A percentile compares a stretch with the other conserved stretches of the same genome.
phyloP scores from a whole-genome alignment of 2,797 vertebrate species.

The Acanthiza pusilla region DNA sequence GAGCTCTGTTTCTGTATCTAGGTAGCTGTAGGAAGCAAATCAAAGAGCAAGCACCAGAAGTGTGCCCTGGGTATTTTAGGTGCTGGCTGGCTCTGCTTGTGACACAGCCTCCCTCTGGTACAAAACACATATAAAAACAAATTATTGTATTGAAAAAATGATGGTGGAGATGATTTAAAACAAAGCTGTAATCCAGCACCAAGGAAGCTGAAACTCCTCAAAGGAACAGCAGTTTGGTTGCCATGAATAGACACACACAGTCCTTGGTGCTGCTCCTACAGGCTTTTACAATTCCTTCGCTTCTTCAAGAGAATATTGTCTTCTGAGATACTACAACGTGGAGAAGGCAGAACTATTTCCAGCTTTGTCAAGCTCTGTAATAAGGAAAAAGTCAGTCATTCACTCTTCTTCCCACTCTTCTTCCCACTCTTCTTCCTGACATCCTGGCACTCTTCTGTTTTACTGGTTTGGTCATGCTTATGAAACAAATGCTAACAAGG shows the following conservation, averaged over 20 bases:
- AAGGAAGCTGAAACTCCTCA: neutral
- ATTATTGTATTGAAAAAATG: neutral
- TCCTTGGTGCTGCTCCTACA: neutral
- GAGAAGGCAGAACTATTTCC: neutral
- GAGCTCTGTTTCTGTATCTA: conserved; percentile 15
- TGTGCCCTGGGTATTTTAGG: neutral
- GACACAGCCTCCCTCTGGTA: neutral
- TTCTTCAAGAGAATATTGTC: neutral
- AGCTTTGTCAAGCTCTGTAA: neutral
- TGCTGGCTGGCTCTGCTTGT: neutral
- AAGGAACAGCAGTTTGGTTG: neutral
- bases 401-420: neutral
- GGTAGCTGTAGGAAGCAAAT: conserved; percentile 16
- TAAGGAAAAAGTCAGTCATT: neutral
- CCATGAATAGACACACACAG: neutral
- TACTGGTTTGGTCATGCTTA: neutral
- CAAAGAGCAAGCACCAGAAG: neutral
- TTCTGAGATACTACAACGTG: neutral
- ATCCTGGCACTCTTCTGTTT: neutral
- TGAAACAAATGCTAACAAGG: neutral
- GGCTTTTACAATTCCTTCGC: neutral
- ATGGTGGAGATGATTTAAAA: neutral
- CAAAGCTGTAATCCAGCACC: neutral
- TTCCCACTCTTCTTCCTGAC: neutral
- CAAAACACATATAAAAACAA: neutral